A percentile compares a stretch with the other conserved stretches of the same genome.
These are phyloP conservation scores for Morus bassanus DNA, from an alignment of 2,797 vertebrate genomes.

Conservation along the genomic window DNA sequence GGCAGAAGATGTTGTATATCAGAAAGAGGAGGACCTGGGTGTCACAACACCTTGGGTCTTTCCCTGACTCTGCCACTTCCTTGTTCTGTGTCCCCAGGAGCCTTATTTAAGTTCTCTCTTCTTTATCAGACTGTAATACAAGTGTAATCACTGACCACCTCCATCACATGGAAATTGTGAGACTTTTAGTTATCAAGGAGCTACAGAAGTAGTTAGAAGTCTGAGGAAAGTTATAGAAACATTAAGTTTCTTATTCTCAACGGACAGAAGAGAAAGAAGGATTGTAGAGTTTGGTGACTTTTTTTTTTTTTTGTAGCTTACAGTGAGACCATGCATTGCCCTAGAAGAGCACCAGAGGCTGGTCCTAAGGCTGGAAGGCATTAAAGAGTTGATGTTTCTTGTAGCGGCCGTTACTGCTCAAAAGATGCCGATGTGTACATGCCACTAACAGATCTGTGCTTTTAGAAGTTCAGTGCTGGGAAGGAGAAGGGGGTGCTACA, in stretches of 20 bases:
- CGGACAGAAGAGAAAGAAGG: not conserved
- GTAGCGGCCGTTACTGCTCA: not conserved
- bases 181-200: not conserved
- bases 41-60: not conserved
- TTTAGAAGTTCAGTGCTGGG: not conserved
- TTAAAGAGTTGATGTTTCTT: not conserved
- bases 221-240: not conserved
- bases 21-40: not conserved
- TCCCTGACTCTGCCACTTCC: not conserved
- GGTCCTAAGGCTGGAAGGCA: not conserved
- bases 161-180: not conserved
- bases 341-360: not conserved
- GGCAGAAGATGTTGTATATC: not conserved
- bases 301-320: not conserved
- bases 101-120: not conserved
- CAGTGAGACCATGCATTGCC: not conserved
- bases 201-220: not conserved
- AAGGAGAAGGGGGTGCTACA: not conserved
- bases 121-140: not conserved
- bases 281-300: not conserved
- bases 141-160: not conserved
- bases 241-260: not conserved
- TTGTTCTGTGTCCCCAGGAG: not conserved
- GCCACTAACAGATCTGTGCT: not conserved
- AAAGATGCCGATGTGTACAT: not conserved